phyloP scores from a whole-genome alignment of 1,140 invertebrate genomes.

The Planococcus citri region DNA sequence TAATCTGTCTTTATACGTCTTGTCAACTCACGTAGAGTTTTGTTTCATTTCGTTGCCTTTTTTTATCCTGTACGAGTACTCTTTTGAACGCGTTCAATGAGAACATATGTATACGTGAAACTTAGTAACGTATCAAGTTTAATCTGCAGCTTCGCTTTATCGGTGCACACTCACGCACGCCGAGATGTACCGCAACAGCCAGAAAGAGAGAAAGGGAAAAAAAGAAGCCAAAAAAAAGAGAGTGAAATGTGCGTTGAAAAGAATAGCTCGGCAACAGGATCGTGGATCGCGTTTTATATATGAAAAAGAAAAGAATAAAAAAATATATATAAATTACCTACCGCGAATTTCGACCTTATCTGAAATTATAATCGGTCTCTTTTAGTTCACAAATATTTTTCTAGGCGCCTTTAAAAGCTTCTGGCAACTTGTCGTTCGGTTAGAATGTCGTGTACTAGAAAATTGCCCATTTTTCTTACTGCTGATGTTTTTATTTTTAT shows the following conservation, averaged over 20 bases:
- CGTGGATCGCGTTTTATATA: too few relatives aligned
- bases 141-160: background rate
- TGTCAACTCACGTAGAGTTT: background rate
- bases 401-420: constrained; percentile 6
- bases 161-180: background rate
- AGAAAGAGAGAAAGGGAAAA: too few relatives aligned
- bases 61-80: too few relatives aligned
- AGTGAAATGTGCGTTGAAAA: background rate
- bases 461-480: background rate
- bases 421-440: background rate
- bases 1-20: background rate
- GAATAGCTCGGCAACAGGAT: background rate
- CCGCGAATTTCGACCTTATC: constrained; percentile 1
- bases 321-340: constrained; percentile 4
- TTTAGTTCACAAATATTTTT: constrained; percentile 4
- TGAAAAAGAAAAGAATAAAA: background rate
- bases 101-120: background rate
- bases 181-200: too few relatives aligned
- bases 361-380: constrained; percentile 7
- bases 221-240: background rate
- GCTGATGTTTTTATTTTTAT: background rate
- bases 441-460: background rate
- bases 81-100: too few relatives aligned
- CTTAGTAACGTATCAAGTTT: background rate
- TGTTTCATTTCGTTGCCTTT: background rate